Evolutionary conservation across 2,797 vertebrate genomes (phyloP), one percentile per base, ranked within the genome.

Genomic region (Cyprinodon diabolis): DNA sequence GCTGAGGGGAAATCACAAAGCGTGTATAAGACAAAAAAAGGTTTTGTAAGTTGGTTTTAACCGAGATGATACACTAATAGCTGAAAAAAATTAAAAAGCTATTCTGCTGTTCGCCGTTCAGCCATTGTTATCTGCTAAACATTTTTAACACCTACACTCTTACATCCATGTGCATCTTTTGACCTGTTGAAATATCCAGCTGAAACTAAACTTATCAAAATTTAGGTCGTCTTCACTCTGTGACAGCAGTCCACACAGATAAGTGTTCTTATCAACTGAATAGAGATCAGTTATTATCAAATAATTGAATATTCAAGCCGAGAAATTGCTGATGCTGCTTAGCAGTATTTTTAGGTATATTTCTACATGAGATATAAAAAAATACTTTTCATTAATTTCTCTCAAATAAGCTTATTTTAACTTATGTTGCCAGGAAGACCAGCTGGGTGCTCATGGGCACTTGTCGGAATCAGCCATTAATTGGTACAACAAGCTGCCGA

Each of bases 401-500:
- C n/a, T 15, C 43, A 45, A 23, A 66, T 47, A 66, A 43, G 37
- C 60, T 6, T 30, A 52, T 43, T 71, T 69, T 23, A 17, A 43
- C 37, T 52, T 35, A 3, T 68, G 71, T 48, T 17, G n/a, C 69
- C 71, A 15, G 15, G 19, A 23, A 54, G 45, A 65, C 68, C 87
- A 87, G 86, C 78, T 85, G 81, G 71, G 82, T 4, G 6, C 85
- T 90, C 72, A 78, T 77, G 82, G 87, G 77, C 68, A 78, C 82
- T 69, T 67, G 79, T 91, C 84, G 82, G 89, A 86, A 84, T 86
- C 87, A 80, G 85, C 66, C 91, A 89, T 92, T 94, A 94, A 93
- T 95, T 92, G 93, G 89, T 80, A 80, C 87, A 91, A 95, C 94
- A 94, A 94, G 94, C 93, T 91, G 92, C 86, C 92, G 93, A 96